Evolutionary conservation across 2,113 vertebrate genomes (phyloP).

Genomic region (Notarius lentiginosus): DNA sequence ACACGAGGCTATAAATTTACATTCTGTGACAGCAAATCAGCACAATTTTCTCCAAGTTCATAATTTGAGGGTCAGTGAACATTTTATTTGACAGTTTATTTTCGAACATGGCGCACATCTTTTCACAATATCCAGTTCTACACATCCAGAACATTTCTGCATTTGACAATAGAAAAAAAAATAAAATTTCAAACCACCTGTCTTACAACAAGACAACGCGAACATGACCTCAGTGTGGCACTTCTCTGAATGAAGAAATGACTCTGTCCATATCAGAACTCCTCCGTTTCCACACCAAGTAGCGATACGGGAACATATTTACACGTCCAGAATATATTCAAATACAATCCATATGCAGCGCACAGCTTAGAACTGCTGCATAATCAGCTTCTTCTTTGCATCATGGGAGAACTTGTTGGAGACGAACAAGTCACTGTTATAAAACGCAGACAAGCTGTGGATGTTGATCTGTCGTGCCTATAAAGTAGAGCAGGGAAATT

Average conservation of each 20-base stretch:
- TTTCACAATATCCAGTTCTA: background rate
- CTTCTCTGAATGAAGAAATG: background rate
- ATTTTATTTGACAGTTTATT: conserved; percentile 24
- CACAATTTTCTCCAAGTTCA: background rate
- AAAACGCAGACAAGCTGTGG: conserved; percentile 90
- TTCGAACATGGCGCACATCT: background rate
- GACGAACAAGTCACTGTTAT: conserved; percentile 87
- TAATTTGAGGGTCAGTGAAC: background rate
- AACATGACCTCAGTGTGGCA: background rate
- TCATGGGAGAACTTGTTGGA: conserved; percentile 89
- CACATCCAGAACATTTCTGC: conserved; percentile 6
- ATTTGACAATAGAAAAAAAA: background rate
- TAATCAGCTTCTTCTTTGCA: conserved; percentile 85
- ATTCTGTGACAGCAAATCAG: background rate
- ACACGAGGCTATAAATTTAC: background rate
- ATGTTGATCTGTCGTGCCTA: conserved; percentile 97
- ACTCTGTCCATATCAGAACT: conserved; percentile 43
- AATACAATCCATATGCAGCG: background rate
- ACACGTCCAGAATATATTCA: conserved; percentile 24
- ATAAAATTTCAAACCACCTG: conserved; percentile 1
- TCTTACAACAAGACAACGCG: background rate
- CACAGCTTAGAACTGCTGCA: conserved; percentile 83
- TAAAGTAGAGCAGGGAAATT: background rate
- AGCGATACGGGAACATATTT: conserved; percentile 14
- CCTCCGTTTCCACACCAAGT: background rate